These are phyloP conservation scores for Pachyrhynchus sulphureomaculatus DNA, from an alignment of 1,140 invertebrate genomes.

Conservation along the genomic window DNA sequence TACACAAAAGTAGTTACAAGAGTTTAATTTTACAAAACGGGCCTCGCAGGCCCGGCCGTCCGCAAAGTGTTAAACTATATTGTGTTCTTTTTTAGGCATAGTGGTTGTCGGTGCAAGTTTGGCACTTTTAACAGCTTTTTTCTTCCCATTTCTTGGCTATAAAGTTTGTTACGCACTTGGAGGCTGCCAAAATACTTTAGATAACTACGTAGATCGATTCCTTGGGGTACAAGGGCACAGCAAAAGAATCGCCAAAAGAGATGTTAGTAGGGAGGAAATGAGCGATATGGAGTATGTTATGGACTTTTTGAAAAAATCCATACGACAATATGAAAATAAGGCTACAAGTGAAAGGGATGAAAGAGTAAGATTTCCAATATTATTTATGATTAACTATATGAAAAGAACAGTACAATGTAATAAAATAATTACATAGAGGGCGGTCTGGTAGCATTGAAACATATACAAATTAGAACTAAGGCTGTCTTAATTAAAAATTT, in stretches of 20 bases:
- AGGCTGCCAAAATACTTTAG: constrained; percentile 39
- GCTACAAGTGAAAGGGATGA: neutral
- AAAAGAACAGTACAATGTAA: no score
- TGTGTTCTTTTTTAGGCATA: constrained; percentile 30
- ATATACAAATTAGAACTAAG: no score
- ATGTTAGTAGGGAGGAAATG: neutral
- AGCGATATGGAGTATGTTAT: neutral
- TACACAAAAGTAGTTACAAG: no score
- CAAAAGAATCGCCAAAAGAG: neutral
- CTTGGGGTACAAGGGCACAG: constrained; percentile 7
- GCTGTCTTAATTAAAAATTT: no score
- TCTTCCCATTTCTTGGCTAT: constrained; percentile 39
- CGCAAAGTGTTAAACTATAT: no score
- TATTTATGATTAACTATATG: no score
- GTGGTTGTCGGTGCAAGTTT: constrained; percentile 37
- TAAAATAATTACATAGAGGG: no score
- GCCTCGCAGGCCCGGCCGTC: no score
- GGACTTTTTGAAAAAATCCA: constrained; percentile 2
- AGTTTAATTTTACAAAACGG: no score
- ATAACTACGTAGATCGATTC: constrained; percentile 35
- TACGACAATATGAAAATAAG: neutral
- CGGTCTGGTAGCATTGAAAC: no score
- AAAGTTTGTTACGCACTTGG: constrained; percentile 46
- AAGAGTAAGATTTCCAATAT: no score
- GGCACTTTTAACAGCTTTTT: constrained; percentile 24